Percentiles rank a stretch among this genome's conserved stretches.
Evolutionary conservation across 2,888 invertebrate genomes (phyloP).

Genomic region (Ceriagrion tenellum): DNA sequence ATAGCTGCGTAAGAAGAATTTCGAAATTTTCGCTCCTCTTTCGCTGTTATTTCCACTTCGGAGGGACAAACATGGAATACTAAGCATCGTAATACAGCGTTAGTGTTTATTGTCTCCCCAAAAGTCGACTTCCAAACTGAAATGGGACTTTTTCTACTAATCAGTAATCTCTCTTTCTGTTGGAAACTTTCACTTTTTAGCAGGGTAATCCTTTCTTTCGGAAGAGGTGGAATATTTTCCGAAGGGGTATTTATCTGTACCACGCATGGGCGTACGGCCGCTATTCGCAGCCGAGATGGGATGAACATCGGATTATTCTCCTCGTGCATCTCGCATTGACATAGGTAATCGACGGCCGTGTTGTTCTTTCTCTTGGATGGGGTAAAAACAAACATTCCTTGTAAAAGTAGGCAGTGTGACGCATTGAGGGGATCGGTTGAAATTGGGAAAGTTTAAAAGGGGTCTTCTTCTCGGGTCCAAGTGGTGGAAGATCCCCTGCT

Average conservation of each 20-base stretch:
- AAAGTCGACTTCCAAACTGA: neutral
- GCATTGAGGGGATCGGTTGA: conserved; percentile 7
- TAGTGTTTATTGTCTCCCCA: neutral
- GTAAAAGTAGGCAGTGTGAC: neutral
- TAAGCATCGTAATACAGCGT: neutral
- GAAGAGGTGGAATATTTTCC: neutral
- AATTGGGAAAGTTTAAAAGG: conserved; percentile 44
- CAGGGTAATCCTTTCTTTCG: neutral
- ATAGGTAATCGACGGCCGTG: neutral
- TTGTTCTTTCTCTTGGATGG: neutral
- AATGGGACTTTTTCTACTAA: neutral
- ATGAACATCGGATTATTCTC: neutral
- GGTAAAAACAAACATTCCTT: neutral
- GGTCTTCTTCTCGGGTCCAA: neutral
- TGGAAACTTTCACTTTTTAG: neutral
- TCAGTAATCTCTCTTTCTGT: neutral
- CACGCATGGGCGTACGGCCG: neutral
- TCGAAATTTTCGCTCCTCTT: neutral
- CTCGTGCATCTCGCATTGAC: neutral
- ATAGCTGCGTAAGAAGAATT: neutral
- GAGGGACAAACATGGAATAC: neutral
- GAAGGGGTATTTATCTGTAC: neutral
- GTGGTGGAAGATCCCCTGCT: neutral
- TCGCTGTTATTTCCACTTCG: neutral
- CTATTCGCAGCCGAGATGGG: neutral